A percentile compares a stretch with the other conserved stretches of the same genome.
phyloP scores from a whole-genome alignment of 2,888 invertebrate species.

The Cremastinae sp. region DNA sequence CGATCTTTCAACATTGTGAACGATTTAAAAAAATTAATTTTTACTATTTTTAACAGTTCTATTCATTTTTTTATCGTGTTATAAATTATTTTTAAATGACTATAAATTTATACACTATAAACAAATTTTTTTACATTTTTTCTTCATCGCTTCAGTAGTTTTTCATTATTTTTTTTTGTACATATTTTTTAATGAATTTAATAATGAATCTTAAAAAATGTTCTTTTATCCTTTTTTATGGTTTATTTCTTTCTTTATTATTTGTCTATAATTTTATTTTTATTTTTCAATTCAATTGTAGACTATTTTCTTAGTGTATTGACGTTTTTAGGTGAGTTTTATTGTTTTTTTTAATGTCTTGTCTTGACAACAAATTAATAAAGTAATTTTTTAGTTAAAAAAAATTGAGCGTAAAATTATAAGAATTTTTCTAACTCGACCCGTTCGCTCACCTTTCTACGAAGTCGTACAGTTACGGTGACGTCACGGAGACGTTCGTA shows the following conservation, averaged over 20 bases:
- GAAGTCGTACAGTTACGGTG: constrained; percentile 47
- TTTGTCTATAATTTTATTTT: not conserved
- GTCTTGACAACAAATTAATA: not conserved
- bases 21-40: too few relatives aligned
- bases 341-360: not conserved
- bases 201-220: not conserved
- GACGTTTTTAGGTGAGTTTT: not conserved
- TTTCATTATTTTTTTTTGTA: not conserved
- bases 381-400: too few relatives aligned
- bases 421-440: constrained; percentile 3
- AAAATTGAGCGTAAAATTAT: too few relatives aligned
- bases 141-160: too few relatives aligned
- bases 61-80: too few relatives aligned
- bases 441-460: constrained; percentile 18
- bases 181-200: not conserved
- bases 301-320: not conserved
- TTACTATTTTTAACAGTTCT: too few relatives aligned
- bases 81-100: too few relatives aligned
- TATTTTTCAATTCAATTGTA: not conserved
- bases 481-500: constrained; percentile 52
- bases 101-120: too few relatives aligned
- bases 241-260: not conserved
- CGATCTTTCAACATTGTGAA: too few relatives aligned
- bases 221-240: not conserved
- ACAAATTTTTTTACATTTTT: too few relatives aligned